phyloP scores from a whole-genome alignment of 2,888 invertebrate genomes.

The Neoitamus cyanurus region DNA sequence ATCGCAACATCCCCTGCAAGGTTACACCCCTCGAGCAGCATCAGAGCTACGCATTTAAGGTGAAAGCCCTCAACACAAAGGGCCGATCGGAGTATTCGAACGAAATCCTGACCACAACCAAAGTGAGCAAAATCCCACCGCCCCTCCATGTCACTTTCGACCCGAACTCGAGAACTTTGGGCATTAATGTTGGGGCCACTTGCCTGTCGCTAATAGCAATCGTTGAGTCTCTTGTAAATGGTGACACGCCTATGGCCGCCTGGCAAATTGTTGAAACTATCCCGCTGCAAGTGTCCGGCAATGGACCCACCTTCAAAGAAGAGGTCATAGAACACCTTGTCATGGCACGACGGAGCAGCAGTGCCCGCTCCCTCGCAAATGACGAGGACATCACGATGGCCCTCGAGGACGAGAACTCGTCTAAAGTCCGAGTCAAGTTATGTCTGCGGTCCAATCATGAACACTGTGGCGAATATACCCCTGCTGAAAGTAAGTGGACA shows the following conservation, averaged over 20 bases:
- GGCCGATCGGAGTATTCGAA: constrained; percentile 89
- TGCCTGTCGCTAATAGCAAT: constrained; percentile 82
- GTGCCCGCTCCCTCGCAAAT: constrained; percentile 67
- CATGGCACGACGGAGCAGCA: constrained; percentile 65
- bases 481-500: constrained; percentile 81
- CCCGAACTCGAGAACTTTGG: constrained; percentile 78
- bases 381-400: constrained; percentile 70
- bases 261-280: constrained; percentile 82
- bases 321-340: constrained; percentile 74
- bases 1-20: constrained; percentile 87
- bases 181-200: constrained; percentile 83
- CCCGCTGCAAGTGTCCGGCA: constrained; percentile 77
- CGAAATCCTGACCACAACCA: constrained; percentile 83
- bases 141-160: constrained; percentile 87
- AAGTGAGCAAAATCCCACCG: constrained; percentile 84
- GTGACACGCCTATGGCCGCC: constrained; percentile 69
- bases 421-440: constrained; percentile 81
- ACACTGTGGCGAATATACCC: constrained; percentile 84
- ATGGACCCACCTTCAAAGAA: constrained; percentile 77
- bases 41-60: constrained; percentile 87
- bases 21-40: constrained; percentile 87
- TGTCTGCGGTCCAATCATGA: constrained; percentile 84
- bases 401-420: constrained; percentile 70
- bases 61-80: constrained; percentile 88
- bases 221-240: constrained; percentile 76